Conservation (phyloP, 2,113 vertebrate genomes). For the Embiotoca jacksoni region DNA sequence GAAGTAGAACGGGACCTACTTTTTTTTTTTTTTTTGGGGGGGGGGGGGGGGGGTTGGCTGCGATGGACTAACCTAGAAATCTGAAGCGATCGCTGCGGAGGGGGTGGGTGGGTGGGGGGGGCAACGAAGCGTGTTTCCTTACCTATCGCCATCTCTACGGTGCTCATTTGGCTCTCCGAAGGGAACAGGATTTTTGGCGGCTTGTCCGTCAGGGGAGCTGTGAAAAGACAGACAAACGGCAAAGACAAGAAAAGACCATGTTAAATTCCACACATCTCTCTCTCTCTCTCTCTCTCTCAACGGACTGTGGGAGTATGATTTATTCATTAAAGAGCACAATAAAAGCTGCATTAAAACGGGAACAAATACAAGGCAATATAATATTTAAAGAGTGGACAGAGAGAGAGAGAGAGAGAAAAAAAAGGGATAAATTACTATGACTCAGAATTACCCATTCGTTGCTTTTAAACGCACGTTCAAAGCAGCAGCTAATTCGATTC, state of each 20-base stretch:
- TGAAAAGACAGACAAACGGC: slow-evolving; percentile 74
- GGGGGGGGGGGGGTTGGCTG: not conserved
- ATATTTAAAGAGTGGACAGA: slow-evolving; percentile 60
- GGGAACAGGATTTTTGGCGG: slow-evolving; percentile 96
- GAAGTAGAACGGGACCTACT: slow-evolving; percentile 23
- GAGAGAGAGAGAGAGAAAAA: not conserved
- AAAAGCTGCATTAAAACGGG: slow-evolving; percentile 53
- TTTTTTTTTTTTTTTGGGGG: not conserved
- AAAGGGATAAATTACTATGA: slow-evolving; percentile 41
- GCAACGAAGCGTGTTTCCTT: slow-evolving; percentile 76
- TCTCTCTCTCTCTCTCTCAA: slow-evolving; percentile 42
- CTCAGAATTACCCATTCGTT: slow-evolving; percentile 47
- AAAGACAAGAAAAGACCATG: slow-evolving; percentile 39
- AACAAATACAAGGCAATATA: slow-evolving; percentile 51
- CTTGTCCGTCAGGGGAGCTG: slow-evolving; percentile 98
- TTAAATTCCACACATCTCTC: slow-evolving; percentile 49
- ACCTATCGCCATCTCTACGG: slow-evolving; percentile 95
- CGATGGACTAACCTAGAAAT: slow-evolving; percentile 19
- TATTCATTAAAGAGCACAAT: slow-evolving; percentile 58
- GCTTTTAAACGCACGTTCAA: slow-evolving; percentile 53
- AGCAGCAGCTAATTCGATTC: slow-evolving; percentile 56
- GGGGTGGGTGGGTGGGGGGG: no score
- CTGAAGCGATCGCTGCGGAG: not conserved
- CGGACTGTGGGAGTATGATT: slow-evolving; percentile 59
- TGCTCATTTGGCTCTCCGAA: slow-evolving; percentile 91